Base-by-base conservation (phyloP, 1,140 invertebrate genomes). In the Penaeus chinensis region DNA sequence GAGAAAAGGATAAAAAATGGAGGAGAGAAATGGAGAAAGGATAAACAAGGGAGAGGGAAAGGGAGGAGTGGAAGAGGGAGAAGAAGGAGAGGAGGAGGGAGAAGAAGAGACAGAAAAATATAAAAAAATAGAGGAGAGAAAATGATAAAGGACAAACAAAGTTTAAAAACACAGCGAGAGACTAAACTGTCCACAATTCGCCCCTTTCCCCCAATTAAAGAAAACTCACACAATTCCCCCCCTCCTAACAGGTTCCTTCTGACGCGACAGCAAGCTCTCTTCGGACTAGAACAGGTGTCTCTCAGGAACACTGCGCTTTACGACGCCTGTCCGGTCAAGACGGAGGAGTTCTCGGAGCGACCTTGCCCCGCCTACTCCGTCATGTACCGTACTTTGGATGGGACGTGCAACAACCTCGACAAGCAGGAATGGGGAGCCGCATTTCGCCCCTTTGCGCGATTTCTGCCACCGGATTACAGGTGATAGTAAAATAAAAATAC, bases 341-440 rank as follows among this genome's bases (percentile, higher is more conserved):
- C 84, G 11, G 87, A 89, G 22, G 93, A 85, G 93, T 93, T 76
- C 3, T 85, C 83, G 16, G 20, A 32, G 8, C 80, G 63, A 0
- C 27, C 84, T 1, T 90, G 89, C 62, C 90, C 89, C 0, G 90
- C 76, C 3, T 90, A 89, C 82, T 86, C 85, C 24, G 76, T 87
- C 66, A 87, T 89, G 85, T 97, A 97, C 91, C 93, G 97, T 20
- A 94, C 94, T 2, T 94, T 95, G 76, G 96, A 98, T 91, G 97
- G 97, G 0, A 95, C 96, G 0, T 98, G 97, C 91, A 98, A 98
- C 91, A 97, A 98, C 92, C 91, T 96, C 8, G 91, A 93, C 63
- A 94, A 95, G 90, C 95, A 96, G 0, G 93, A 93, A 0, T 95
- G 95, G 93, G 97, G 97, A 4, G 94, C 94, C 83, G 95, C 96